Conservation (phyloP, 2,888 invertebrate species). For the Acanthosoma haemorrhoidale region DNA sequence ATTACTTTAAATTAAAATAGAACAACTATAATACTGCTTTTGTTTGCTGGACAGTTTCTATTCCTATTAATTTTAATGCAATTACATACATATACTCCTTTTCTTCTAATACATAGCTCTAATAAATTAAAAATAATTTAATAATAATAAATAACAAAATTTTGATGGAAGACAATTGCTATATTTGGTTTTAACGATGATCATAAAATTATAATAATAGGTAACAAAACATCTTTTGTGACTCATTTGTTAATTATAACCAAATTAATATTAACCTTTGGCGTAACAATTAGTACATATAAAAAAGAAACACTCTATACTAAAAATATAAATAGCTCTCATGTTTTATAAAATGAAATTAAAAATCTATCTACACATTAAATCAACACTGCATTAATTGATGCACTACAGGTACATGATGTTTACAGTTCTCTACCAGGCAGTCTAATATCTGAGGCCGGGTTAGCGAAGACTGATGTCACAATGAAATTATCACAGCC, state of each 20-base stretch:
- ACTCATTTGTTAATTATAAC: neutral
- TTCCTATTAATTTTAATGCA: neutral
- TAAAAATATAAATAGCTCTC: neutral
- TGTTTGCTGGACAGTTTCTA: neutral
- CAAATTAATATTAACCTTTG: constrained; percentile 17
- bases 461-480: constrained; percentile 18
- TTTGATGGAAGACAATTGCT: neutral
- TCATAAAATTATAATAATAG: constrained; percentile 11
- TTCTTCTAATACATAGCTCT: too few relatives aligned
- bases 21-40: neutral
- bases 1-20: neutral
- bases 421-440: constrained; percentile 18
- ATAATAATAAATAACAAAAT: neutral
- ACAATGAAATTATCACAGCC: constrained; percentile 20
- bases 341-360: constrained; percentile 11
- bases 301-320: neutral
- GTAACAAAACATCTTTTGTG: constrained; percentile 15
- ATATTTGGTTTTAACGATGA: constrained; percentile 21
- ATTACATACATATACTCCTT: neutral
- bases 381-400: neutral
- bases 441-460: neutral
- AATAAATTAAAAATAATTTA: neutral
- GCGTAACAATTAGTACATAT: neutral
- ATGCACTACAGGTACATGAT: constrained; percentile 10
- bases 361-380: neutral